Evolutionary conservation across 1,140 invertebrate genomes (phyloP).

Genomic region (Tetraneura akinire): DNA sequence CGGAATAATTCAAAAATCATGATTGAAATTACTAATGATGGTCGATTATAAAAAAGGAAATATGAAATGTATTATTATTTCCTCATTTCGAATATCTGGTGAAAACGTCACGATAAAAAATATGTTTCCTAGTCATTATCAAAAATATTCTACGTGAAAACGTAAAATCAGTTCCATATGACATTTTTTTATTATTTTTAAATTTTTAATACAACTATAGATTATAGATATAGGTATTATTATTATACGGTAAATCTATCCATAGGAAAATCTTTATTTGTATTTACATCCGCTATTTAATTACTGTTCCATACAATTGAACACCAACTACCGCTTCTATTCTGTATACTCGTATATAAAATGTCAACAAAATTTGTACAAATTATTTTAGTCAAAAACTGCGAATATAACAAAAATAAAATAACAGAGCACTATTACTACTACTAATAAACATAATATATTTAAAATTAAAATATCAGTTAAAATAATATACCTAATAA

Average conservation of each 20-base stretch:
- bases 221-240: neutral
- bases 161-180: slow-evolving; percentile 25
- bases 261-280: neutral
- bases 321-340: neutral
- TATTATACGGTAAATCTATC: neutral
- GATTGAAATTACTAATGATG: neutral
- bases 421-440: no score
- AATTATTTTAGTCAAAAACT: no score
- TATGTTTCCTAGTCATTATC: neutral
- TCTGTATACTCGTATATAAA: neutral
- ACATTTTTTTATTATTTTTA: neutral
- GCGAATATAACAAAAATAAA: no score
- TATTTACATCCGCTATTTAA: slow-evolving; percentile 21
- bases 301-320: slow-evolving; percentile 36
- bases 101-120: neutral
- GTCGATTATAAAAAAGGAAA: neutral
- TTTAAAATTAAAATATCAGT: no score
- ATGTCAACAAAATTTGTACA: no score
- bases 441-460: no score
- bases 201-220: no score
- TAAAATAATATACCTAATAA: no score
- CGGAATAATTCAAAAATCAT: neutral
- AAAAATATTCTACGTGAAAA: slow-evolving; percentile 7
- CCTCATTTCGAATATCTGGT: neutral
- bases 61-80: neutral